Evolutionary conservation across 2,797 vertebrate species (phyloP).

Genomic region (Diplodus puntazzo): DNA sequence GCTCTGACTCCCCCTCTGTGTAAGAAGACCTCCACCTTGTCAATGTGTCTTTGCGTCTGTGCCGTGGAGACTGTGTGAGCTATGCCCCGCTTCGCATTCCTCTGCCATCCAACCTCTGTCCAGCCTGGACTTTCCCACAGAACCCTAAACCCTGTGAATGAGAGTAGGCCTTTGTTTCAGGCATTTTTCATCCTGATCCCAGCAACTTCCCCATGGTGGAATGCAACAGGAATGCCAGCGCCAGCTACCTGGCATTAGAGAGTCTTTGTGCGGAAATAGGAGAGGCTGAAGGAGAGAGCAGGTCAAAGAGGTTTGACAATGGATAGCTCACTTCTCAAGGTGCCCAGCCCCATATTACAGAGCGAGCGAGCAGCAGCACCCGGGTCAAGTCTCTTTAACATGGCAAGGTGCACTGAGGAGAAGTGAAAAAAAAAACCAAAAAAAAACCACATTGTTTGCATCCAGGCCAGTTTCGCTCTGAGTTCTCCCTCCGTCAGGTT

Average conservation of each 20-base stretch:
- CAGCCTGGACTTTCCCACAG: slow-evolving; percentile 85
- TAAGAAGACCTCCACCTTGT: slow-evolving; percentile 79
- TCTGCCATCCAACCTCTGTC: slow-evolving; percentile 82
- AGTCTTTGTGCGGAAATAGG: slow-evolving; percentile 84
- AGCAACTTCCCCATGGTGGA: slow-evolving; percentile 86
- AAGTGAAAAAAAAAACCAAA: slow-evolving; percentile 30
- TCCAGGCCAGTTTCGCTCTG: slow-evolving; percentile 48
- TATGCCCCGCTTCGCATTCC: slow-evolving; percentile 81
- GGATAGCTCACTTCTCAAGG: slow-evolving; percentile 76
- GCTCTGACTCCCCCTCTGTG: slow-evolving; percentile 51
- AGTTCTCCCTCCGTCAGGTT: slow-evolving; percentile 30
- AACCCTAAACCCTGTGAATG: slow-evolving; percentile 85
- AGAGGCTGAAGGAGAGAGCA: slow-evolving; percentile 81
- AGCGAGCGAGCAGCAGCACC: slow-evolving; percentile 34
- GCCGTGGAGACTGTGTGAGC: slow-evolving; percentile 79
- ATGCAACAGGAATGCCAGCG: slow-evolving; percentile 86
- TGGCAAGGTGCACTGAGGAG: slow-evolving; percentile 46
- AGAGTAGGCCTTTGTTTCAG: slow-evolving; percentile 85
- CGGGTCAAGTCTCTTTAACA: slow-evolving; percentile 55
- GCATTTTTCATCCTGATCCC: slow-evolving; percentile 85
- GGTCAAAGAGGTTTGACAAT: slow-evolving; percentile 81
- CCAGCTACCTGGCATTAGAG: slow-evolving; percentile 85
- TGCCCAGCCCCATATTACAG: slow-evolving; percentile 66
- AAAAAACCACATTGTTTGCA: slow-evolving; percentile 29
- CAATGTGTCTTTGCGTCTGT: slow-evolving; percentile 74